Conservation (phyloP, 2,113 vertebrate genomes). For the Bucco capensis region DNA sequence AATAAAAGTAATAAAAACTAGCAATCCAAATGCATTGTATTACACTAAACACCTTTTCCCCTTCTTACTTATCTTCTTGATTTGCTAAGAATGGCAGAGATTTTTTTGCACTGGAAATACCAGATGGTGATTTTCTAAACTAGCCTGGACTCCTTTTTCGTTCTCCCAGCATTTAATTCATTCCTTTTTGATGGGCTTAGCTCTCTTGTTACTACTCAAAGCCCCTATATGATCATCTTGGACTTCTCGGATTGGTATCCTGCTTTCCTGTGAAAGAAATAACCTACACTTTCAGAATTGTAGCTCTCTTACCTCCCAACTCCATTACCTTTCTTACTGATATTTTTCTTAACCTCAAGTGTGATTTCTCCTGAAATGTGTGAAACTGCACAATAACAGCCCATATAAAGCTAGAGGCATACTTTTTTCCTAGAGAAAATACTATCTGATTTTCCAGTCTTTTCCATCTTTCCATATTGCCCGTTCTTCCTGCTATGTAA, state of each 20-base stretch:
- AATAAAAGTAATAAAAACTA: neutral
- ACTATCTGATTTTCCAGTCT: neutral
- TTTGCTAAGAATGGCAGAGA: neutral
- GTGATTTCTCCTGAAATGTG: constrained; percentile 15
- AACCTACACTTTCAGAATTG: neutral
- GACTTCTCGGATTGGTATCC: constrained; percentile 14
- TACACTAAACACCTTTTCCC: neutral
- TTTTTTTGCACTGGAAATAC: neutral
- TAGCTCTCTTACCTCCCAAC: constrained; percentile 5
- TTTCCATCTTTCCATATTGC: neutral
- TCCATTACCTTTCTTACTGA: neutral
- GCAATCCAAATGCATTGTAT: neutral
- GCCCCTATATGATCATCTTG: neutral
- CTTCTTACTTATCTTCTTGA: neutral
- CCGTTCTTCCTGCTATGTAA: neutral
- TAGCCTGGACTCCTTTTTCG: neutral
- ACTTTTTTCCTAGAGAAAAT: neutral
- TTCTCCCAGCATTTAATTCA: neutral
- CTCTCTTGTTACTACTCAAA: neutral
- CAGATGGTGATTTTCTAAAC: neutral
- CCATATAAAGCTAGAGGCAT: neutral
- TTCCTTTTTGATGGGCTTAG: neutral
- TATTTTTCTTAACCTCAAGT: constrained; percentile 18
- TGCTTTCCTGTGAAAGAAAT: neutral
- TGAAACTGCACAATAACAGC: neutral